Conservation (phyloP, 1,140 invertebrate species). For the Leucophenga varia region DNA sequence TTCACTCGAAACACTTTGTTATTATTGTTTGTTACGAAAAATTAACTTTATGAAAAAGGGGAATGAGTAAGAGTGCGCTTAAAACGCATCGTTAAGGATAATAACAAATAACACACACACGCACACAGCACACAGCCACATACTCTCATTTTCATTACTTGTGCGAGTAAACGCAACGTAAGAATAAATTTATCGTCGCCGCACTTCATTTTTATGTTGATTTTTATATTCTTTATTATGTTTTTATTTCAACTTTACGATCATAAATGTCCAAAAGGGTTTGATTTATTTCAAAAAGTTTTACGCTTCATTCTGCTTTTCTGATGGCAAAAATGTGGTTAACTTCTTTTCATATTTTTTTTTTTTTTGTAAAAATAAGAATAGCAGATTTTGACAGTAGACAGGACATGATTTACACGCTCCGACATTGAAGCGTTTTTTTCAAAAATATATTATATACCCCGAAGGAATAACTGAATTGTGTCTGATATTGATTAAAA, state of each 20-base stretch:
- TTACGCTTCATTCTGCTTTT: slow-evolving; percentile 8
- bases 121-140: background rate
- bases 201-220: background rate
- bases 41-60: too few species aligned
- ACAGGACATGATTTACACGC: too few species aligned
- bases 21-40: too few species aligned
- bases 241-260: slow-evolving; percentile 23
- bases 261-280: slow-evolving; percentile 25
- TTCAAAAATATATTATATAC: too few species aligned
- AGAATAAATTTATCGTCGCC: background rate
- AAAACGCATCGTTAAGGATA: too few species aligned
- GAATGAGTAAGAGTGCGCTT: too few species aligned
- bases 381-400: slow-evolving; percentile 15
- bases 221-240: slow-evolving; percentile 5
- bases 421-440: background rate
- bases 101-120: slow-evolving; percentile 1
- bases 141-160: background rate
- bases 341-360: background rate
- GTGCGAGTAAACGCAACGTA: background rate
- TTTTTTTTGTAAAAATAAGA: slow-evolving; percentile 2
- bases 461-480: too few species aligned
- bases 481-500: too few species aligned
- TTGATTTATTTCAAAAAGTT: slow-evolving; percentile 25
- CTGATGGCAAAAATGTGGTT: slow-evolving; percentile 15
- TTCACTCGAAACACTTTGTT: too few species aligned